These are phyloP conservation scores for Apostichopus californicus DNA, from an alignment of 35 echinoderm and acorn worm genomes.

Conservation along the genomic window DNA sequence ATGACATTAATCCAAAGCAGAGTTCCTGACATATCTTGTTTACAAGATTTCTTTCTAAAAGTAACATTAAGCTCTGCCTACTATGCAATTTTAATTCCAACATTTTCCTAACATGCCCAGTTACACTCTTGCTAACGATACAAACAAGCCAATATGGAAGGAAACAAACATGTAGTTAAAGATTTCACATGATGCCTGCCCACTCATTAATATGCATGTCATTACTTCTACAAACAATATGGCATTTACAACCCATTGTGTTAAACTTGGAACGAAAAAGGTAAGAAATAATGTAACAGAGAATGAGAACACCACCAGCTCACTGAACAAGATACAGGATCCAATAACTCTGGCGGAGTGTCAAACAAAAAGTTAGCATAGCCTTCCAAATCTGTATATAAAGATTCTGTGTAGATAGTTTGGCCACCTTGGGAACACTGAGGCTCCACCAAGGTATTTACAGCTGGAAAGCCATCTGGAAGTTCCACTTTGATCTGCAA, in stretches of 20 bases:
- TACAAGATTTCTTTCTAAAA: no score
- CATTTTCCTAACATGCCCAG: no score
- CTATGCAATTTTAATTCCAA: no score
- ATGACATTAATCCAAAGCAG: no score
- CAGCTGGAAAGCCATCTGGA: constrained; percentile 3
- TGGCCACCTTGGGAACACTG: background rate
- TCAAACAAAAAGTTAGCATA: background rate
- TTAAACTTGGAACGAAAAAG: background rate
- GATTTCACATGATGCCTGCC: no score
- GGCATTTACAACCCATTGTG: background rate
- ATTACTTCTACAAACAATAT: no score
- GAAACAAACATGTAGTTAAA: no score
- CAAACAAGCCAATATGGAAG: no score
- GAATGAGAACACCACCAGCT: background rate
- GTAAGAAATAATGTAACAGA: background rate
- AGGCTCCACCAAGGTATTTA: background rate
- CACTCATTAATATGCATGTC: no score
- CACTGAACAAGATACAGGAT: background rate
- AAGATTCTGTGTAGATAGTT: background rate
- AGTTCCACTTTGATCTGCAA: background rate
- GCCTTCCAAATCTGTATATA: background rate
- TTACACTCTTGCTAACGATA: no score
- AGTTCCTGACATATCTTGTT: no score
- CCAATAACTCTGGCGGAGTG: background rate
- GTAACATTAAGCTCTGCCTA: no score